Conservation (phyloP, 2,797 vertebrate genomes). For the Gymnopithys bicolor region DNA sequence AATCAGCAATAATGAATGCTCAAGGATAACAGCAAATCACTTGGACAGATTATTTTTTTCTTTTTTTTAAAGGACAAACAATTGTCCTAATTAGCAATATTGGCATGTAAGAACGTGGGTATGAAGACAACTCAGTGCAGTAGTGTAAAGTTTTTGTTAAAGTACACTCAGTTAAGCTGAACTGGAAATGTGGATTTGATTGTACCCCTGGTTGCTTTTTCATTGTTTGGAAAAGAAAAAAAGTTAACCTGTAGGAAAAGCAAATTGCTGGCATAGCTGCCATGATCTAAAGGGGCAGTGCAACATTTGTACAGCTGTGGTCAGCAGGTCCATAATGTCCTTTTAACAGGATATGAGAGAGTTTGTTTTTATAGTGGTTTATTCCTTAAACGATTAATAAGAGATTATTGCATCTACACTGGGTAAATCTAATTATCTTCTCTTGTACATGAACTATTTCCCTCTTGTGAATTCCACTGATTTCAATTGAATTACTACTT, state of each 20-base stretch:
- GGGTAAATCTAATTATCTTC: not conserved
- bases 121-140: not conserved
- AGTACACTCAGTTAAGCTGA: not conserved
- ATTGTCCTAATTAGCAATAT: not conserved
- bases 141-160: not conserved
- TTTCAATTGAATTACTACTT: slow-evolving; percentile 31
- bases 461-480: not conserved
- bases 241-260: not conserved
- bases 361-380: not conserved
- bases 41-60: not conserved
- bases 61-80: not conserved
- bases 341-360: not conserved
- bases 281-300: not conserved
- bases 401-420: not conserved
- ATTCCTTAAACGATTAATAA: not conserved
- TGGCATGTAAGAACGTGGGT: not conserved
- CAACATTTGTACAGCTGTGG: fast-evolving
- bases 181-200: not conserved
- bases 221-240: not conserved
- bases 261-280: not conserved
- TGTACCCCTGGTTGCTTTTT: not conserved
- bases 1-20: not conserved
- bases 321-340: not conserved
- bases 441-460: not conserved
- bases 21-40: not conserved